Base-by-base conservation (phyloP, 2,113 vertebrate species). In the Dicaeum eximium region DNA sequence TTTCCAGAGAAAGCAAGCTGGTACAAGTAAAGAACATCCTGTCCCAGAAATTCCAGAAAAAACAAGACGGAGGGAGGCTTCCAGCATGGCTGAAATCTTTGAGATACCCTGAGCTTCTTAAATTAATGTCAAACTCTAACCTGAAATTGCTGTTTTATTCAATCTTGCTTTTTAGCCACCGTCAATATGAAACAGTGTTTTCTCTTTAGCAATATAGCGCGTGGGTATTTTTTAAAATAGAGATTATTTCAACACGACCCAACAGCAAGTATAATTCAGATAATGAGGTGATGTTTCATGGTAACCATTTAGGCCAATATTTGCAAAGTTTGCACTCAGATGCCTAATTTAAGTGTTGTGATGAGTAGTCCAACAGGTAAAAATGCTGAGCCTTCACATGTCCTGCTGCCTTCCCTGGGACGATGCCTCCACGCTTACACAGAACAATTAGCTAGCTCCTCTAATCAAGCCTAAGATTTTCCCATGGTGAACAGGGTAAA, bases 301-400 rank as follows among this genome's bases (percentile, higher is more conserved):
- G 47, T 80, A 96, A 92, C 80, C 13, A 80, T 77, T 95, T 90
- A 90, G 82, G 80, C 85, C 93, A 94, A 80, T 81, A 88, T 94
- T 96, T 97, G 78, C 86, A 93, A 91, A 92, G 86, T 93, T 93
- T 84, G 81, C 61, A 88, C 53, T 95, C 75, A 60, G 79, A 90
- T 90, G 72, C 25, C 69, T 86, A 90, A 88, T 90, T 92, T 80
- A 90, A 77, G 51, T 1, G 0, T 64, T 33, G 28, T 40, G 88
- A 20, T 53, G 70, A 75, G 66, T 75, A 58, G 78, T 37, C 88
- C 77, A 77, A 83, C 53, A 47, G 35, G 56, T 37, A 71, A 87
- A 96, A 93, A 73, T 57, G 79, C 88, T 94, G 90, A 96, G 85
- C 56, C 42, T 90, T 94, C 72, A 83, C 42, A 83, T 31, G n/a